A percentile compares a stretch with the other conserved stretches of the same genome.
These are phyloP conservation scores for Columba janthina DNA, from an alignment of 2,113 vertebrate species.

Conservation along the genomic window DNA sequence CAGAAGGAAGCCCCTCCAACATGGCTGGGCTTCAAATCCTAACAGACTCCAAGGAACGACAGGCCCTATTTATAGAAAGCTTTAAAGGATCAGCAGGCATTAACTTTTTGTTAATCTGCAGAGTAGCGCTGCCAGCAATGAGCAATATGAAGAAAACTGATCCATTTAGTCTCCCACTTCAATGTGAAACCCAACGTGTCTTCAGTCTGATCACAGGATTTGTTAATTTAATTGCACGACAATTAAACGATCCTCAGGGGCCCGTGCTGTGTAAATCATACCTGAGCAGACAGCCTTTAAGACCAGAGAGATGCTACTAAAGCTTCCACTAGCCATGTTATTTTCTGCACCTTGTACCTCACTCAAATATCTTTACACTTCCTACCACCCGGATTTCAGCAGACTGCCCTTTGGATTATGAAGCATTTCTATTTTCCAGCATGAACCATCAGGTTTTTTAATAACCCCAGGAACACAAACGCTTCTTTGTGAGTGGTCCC, in stretches of 20 bases:
- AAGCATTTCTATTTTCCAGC: not conserved
- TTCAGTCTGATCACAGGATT: not conserved
- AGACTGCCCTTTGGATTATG: not conserved
- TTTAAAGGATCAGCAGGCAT: conserved; percentile 55
- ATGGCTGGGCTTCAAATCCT: not conserved
- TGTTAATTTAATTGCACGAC: conserved; percentile 34
- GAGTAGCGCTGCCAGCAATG: not conserved
- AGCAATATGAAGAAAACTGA: not conserved
- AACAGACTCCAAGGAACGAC: not conserved
- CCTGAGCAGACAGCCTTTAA: not conserved
- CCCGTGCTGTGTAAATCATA: not conserved
- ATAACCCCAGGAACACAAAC: not conserved
- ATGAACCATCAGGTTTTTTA: not conserved
- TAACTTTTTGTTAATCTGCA: conserved; percentile 34
- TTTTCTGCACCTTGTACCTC: not conserved
- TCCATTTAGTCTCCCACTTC: not conserved
- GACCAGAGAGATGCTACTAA: not conserved
- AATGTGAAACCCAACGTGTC: not conserved
- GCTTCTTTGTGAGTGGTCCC: not conserved
- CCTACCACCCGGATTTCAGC: not conserved
- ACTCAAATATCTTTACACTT: not conserved
- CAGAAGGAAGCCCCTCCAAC: not conserved
- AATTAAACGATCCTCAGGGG: conserved; percentile 22
- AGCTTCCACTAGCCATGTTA: not conserved
- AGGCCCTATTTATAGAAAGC: conserved; percentile 49